phyloP scores from a whole-genome alignment of 1,140 invertebrate genomes.

The Anagrus nilaparvatae region DNA sequence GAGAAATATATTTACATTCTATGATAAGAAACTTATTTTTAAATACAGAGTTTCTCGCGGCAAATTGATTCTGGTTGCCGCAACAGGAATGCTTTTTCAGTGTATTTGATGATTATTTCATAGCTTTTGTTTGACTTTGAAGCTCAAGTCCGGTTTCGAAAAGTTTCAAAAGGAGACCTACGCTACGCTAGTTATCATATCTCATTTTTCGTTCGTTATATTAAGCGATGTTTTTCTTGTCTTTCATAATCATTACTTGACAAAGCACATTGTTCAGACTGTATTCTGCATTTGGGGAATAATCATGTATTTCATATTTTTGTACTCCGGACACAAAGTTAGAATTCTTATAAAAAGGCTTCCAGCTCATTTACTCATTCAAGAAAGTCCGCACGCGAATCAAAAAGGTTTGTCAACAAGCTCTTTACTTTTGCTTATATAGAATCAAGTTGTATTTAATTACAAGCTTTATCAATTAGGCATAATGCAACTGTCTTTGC shows the following conservation, averaged over 20 bases:
- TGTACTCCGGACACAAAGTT: constrained; percentile 46
- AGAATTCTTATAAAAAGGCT: constrained; percentile 39
- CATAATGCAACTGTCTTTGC: constrained; percentile 47
- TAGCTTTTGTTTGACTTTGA: constrained; percentile 19
- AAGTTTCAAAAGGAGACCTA: constrained; percentile 44
- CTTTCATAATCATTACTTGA: constrained; percentile 44
- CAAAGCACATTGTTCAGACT: constrained; percentile 45
- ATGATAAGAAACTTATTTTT: not conserved
- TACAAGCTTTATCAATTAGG: constrained; percentile 30
- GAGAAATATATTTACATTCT: too few species aligned
- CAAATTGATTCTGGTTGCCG: not conserved
- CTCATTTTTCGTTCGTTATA: constrained; percentile 47
- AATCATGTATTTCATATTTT: constrained; percentile 45
- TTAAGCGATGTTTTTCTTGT: constrained; percentile 43
- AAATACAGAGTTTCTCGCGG: not conserved
- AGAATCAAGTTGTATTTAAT: too few species aligned
- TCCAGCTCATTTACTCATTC: constrained; percentile 38
- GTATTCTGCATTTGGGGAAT: constrained; percentile 50
- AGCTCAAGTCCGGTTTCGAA: constrained; percentile 45
- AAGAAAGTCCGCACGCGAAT: constrained; percentile 36
- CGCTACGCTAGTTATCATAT: constrained; percentile 46
- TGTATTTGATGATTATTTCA: constrained; percentile 2
- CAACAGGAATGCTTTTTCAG: not conserved
- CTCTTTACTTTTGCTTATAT: too few species aligned
- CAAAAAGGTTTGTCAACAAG: constrained; percentile 45